Conservation (phyloP, 1,140 invertebrate species). For the Oppia nitens region DNA sequence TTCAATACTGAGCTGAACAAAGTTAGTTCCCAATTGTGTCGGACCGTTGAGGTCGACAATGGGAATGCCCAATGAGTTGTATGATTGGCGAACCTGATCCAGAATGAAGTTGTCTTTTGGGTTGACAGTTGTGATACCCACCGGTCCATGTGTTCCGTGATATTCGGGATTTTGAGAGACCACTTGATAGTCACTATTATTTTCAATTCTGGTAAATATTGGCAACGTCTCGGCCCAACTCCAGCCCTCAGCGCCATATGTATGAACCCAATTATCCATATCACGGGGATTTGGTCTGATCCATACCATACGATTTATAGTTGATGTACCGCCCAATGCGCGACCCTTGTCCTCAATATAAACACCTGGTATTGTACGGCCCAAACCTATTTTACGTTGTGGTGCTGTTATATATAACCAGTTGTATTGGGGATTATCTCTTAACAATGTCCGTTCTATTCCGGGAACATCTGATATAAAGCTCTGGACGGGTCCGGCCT, state of each 20-base stretch:
- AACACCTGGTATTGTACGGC: too few species aligned
- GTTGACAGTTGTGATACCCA: neutral
- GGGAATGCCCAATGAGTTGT: constrained; percentile 24
- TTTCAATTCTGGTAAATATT: constrained; percentile 36
- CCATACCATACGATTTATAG: constrained; percentile 86
- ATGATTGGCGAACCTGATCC: neutral
- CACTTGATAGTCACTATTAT: constrained; percentile 38
- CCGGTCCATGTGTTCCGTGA: neutral
- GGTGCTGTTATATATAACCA: too few species aligned
- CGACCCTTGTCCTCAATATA: too few species aligned
- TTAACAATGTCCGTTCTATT: too few species aligned
- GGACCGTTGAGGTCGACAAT: constrained; percentile 59
- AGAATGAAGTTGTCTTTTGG: neutral
- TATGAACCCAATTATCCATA: constrained; percentile 67
- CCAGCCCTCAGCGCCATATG: constrained; percentile 55
- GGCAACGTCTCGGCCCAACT: constrained; percentile 39
- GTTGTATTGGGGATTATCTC: too few species aligned
- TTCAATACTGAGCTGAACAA: neutral
- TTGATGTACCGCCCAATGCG: constrained; percentile 55
- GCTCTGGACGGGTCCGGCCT: too few species aligned
- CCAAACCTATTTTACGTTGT: too few species aligned
- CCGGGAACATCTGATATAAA: too few species aligned
- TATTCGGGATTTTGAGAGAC: neutral
- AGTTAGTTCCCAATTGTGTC: neutral
- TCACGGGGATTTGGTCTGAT: constrained; percentile 75